Conservation (phyloP, 1,140 invertebrate genomes). For the Drosophila biarmipes region DNA sequence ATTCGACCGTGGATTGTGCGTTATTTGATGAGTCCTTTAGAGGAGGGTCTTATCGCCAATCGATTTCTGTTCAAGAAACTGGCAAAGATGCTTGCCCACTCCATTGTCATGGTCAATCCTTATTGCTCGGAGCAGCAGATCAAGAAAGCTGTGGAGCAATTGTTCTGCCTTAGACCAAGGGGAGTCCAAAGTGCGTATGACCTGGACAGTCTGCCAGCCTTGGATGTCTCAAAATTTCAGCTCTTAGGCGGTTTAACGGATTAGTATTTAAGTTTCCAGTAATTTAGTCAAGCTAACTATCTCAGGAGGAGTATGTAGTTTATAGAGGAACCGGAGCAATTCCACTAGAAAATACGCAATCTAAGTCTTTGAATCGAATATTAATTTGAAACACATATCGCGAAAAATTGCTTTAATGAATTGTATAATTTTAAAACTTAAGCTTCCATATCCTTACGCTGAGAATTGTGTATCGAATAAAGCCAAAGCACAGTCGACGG, state of each 20-base stretch:
- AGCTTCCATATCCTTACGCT: not conserved
- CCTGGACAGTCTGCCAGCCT: constrained; percentile 39
- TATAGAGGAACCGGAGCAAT: not conserved
- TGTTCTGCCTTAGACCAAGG: constrained; percentile 62
- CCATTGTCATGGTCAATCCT: constrained; percentile 73
- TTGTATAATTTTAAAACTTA: not conserved
- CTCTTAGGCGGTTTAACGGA: not conserved
- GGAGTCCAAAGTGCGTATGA: constrained; percentile 58
- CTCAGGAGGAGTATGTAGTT: not conserved
- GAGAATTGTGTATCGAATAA: not conserved
- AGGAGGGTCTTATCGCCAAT: constrained; percentile 76
- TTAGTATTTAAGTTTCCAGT: not conserved
- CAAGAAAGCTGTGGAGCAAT: constrained; percentile 62
- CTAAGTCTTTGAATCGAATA: not conserved
- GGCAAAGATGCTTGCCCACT: constrained; percentile 67
- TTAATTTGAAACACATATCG: too few relatives aligned
- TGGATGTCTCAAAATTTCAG: constrained; percentile 43
- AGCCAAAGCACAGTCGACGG: constrained; percentile 31
- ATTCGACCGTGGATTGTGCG: constrained; percentile 80
- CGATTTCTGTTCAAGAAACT: constrained; percentile 80
- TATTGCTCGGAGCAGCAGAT: constrained; percentile 71
- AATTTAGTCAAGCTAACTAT: not conserved
- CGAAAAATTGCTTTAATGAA: too few relatives aligned
- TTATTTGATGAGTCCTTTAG: constrained; percentile 72
- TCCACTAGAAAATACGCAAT: too few relatives aligned